Evolutionary conservation across 2,888 invertebrate species (phyloP).

Genomic region (Eilema sororculum): DNA sequence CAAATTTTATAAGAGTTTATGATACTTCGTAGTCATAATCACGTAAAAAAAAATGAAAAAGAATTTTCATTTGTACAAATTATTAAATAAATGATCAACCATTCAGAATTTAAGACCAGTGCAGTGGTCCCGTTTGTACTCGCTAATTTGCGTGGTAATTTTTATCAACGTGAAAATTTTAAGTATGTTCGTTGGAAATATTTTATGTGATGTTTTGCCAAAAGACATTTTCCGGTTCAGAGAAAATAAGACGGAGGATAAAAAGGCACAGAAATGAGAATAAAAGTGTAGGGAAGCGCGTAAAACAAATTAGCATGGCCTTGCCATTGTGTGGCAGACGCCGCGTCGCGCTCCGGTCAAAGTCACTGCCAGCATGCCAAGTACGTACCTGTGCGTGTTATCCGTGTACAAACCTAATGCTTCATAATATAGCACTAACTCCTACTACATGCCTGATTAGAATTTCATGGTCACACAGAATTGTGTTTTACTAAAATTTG

Average conservation of each 20-base stretch:
- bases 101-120: not conserved
- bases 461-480: not conserved
- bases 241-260: constrained; percentile 25
- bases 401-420: not conserved
- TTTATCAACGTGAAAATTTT: not conserved
- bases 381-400: constrained; percentile 24
- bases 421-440: not conserved
- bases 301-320: constrained; percentile 61
- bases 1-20: not conserved
- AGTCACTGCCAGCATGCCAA: constrained; percentile 65
- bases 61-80: not conserved
- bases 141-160: not conserved
- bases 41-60: not conserved
- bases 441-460: not conserved
- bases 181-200: not conserved
- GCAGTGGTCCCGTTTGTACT: not conserved
- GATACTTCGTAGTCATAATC: not conserved
- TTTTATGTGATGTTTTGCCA: constrained; percentile 8
- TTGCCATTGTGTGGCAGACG: constrained; percentile 66
- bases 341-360: constrained; percentile 66
- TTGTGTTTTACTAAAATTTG: not conserved
- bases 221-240: constrained; percentile 10
- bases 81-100: not conserved
- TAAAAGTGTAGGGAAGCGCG: constrained; percentile 55
- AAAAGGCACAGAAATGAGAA: constrained; percentile 55